phyloP scores from a whole-genome alignment of 2,888 invertebrate species.

The Ophraella communa region DNA sequence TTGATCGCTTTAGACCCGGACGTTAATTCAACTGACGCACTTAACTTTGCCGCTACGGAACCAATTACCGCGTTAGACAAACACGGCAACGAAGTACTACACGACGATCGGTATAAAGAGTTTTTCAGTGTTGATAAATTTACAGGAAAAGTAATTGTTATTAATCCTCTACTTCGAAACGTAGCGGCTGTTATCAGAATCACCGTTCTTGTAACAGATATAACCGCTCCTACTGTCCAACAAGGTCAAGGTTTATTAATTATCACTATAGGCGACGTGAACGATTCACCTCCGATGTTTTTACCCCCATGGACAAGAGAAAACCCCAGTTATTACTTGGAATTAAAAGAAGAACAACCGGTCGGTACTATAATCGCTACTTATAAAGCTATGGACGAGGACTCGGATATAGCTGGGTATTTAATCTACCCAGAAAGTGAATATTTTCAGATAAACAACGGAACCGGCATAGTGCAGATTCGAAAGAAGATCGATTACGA shows the following conservation, averaged over 20 bases:
- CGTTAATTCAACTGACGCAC: conserved; percentile 70
- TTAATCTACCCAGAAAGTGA: conserved; percentile 73
- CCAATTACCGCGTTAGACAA: conserved; percentile 81
- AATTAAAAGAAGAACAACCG: conserved; percentile 83
- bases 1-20: conserved; percentile 83
- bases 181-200: conserved; percentile 78
- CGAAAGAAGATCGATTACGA: conserved; percentile 86
- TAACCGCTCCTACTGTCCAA: conserved; percentile 78
- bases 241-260: conserved; percentile 76
- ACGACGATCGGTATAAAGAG: conserved; percentile 63
- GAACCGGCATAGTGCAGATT: conserved; percentile 80
- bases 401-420: conserved; percentile 82
- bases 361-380: conserved; percentile 78
- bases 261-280: conserved; percentile 74
- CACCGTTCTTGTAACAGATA: conserved; percentile 81
- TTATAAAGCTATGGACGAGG: conserved; percentile 79
- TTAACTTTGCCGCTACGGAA: conserved; percentile 72
- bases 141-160: conserved; percentile 70
- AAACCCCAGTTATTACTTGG: conserved; percentile 68
- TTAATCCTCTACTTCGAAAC: conserved; percentile 69
- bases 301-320: conserved; percentile 74
- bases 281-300: conserved; percentile 75
- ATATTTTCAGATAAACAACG: conserved; percentile 81
- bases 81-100: conserved; percentile 74
- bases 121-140: conserved; percentile 71